These are phyloP conservation scores for Carpatolechia fugitivella DNA, from an alignment of 2,888 invertebrate genomes.

Conservation along the genomic window DNA sequence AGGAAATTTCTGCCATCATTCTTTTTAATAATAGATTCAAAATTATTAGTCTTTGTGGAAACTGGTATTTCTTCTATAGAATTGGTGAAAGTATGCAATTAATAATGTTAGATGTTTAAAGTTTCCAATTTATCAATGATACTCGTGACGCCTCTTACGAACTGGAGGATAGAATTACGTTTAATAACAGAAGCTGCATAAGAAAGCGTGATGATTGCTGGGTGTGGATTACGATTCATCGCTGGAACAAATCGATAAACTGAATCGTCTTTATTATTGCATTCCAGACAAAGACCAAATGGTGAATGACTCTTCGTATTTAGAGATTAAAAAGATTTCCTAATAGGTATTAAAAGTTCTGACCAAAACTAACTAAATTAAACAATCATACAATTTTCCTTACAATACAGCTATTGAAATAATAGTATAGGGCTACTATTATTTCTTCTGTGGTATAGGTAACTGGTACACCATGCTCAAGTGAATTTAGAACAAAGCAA, in stretches of 20 bases:
- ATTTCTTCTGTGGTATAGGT: neutral
- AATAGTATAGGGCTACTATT: too few species aligned
- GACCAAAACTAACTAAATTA: too few species aligned
- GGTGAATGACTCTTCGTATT: neutral
- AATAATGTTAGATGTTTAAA: slow-evolving; percentile 36
- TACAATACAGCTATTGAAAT: too few species aligned
- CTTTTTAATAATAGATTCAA: slow-evolving; percentile 45
- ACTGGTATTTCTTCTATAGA: neutral
- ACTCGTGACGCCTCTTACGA: slow-evolving; percentile 17
- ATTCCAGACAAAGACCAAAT: neutral
- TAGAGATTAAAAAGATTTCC: too few species aligned
- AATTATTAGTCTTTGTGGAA: slow-evolving; percentile 26
- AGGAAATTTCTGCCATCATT: slow-evolving; percentile 43
- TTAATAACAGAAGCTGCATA: slow-evolving; percentile 4
- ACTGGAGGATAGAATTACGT: slow-evolving; percentile 4
- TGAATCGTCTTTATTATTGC: neutral
- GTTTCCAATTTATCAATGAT: slow-evolving; percentile 30
- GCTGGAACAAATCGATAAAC: neutral
- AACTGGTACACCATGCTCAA: neutral
- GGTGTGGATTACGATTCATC: neutral
- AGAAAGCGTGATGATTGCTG: slow-evolving; percentile 8
- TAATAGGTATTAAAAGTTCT: too few species aligned
- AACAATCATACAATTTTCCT: too few species aligned
- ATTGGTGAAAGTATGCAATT: slow-evolving; percentile 53
- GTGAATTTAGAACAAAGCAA: neutral